A percentile compares a stretch with the other conserved stretches of the same genome.
Evolutionary conservation across 1,140 invertebrate species (phyloP).

Genomic region (Drosophila watanabei): DNA sequence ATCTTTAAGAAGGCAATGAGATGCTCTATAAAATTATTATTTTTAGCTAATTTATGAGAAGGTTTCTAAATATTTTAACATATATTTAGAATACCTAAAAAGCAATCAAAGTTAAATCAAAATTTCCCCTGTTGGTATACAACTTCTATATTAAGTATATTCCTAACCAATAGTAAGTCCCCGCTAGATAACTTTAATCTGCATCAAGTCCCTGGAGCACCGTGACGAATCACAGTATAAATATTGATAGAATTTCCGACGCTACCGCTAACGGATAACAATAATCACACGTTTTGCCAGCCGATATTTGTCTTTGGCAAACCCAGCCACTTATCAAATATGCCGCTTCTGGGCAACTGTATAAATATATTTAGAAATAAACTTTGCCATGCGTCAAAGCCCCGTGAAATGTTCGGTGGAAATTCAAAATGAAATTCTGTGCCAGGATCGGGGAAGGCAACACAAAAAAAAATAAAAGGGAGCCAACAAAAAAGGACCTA

Average conservation of each 20-base stretch:
- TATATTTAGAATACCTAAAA: no score
- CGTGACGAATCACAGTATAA: background rate
- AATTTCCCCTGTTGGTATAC: background rate
- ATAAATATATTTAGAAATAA: constrained; percentile 55
- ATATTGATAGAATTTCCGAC: background rate
- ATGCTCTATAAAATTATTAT: no score
- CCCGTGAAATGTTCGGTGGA: constrained; percentile 60
- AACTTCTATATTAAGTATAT: background rate
- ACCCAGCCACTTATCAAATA: constrained; percentile 26
- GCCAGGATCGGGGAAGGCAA: constrained; percentile 34
- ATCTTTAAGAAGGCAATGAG: background rate
- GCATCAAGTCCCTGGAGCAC: background rate
- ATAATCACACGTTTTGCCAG: constrained; percentile 6
- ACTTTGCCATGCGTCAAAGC: constrained; percentile 68
- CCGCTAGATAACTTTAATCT: background rate
- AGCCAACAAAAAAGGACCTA: constrained; percentile 27
- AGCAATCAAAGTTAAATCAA: background rate
- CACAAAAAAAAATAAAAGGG: no score
- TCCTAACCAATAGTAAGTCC: background rate
- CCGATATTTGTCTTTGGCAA: constrained; percentile 12
- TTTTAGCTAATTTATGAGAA: no score
- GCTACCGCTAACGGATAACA: constrained; percentile 4
- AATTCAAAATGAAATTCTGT: constrained; percentile 77
- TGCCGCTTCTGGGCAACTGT: constrained; percentile 6
- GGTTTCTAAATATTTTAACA: no score